These are phyloP conservation scores for Vombatus ursinus DNA, from an alignment of 2,113 vertebrate species.

Conservation along the genomic window DNA sequence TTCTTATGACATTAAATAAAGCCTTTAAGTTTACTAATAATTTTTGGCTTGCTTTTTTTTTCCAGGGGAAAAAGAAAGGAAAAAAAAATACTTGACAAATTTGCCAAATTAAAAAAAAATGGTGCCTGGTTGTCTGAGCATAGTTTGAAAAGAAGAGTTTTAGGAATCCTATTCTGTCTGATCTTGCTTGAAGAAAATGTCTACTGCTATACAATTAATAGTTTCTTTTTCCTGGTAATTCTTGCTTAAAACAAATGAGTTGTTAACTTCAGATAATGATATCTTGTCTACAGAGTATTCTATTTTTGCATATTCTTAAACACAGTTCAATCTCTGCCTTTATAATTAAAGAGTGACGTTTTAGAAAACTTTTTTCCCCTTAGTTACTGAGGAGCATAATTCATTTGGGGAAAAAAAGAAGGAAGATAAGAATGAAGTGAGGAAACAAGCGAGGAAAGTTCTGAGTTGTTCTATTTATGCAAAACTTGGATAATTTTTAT, in stretches of 20 bases:
- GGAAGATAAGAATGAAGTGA: neutral
- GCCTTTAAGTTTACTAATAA: neutral
- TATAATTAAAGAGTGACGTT: conserved; percentile 70
- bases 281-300: conserved; percentile 66
- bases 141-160: neutral
- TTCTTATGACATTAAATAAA: neutral
- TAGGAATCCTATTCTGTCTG: conserved; percentile 56
- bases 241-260: conserved; percentile 63
- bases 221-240: conserved; percentile 64
- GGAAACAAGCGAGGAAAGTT: neutral
- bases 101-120: conserved; percentile 51
- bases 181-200: conserved; percentile 64
- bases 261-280: conserved; percentile 63
- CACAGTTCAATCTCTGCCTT: conserved; percentile 61
- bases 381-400: neutral
- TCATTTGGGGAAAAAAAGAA: neutral
- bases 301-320: conserved; percentile 67
- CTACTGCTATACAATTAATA: conserved; percentile 63
- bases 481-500: neutral
- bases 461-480: neutral
- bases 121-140: neutral
- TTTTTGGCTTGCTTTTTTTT: neutral
- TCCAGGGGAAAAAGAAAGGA: neutral
- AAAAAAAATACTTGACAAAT: neutral
- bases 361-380: conserved; percentile 1